A percentile compares a stretch with the other conserved stretches of the same genome.
Conservation (phyloP, 2,888 invertebrate genomes). For the Acanthoscelides obtectus region DNA sequence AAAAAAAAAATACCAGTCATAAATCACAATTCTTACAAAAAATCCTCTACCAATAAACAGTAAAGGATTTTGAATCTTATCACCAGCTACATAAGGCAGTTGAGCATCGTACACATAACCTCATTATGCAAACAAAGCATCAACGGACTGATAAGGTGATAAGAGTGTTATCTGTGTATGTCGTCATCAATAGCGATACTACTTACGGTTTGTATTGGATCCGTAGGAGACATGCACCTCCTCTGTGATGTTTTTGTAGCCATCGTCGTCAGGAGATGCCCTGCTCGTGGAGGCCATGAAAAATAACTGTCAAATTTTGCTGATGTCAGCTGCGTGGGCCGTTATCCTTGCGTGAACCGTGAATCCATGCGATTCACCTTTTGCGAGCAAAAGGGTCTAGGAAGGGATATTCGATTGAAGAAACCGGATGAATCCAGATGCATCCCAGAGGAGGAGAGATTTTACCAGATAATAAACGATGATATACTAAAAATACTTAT, state of each 20-base stretch:
- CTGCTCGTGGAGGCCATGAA: slow-evolving; percentile 30
- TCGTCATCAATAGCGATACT: background rate
- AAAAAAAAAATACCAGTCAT: background rate
- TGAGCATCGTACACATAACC: background rate
- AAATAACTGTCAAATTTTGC: slow-evolving; percentile 18
- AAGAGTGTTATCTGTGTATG: background rate
- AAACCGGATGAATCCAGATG: background rate
- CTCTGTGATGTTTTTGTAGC: slow-evolving; percentile 62
- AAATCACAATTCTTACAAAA: background rate
- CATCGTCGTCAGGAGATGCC: slow-evolving; percentile 54
- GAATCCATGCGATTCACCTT: background rate
- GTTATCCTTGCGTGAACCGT: background rate
- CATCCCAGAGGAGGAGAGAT: background rate
- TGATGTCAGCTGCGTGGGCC: background rate
- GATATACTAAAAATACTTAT: too few relatives aligned
- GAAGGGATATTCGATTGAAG: background rate
- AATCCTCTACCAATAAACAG: background rate
- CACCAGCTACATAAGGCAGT: background rate
- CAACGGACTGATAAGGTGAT: background rate
- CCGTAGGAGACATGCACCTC: slow-evolving; percentile 55
- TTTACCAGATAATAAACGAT: background rate
- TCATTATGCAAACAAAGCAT: background rate
- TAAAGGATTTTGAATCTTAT: background rate
- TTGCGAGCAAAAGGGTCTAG: background rate
- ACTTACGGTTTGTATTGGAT: slow-evolving; percentile 59